Percentiles rank a stretch among this genome's conserved stretches.
These are phyloP conservation scores for Musca vetustissima DNA, from an alignment of 1,140 invertebrate genomes.

Conservation along the genomic window DNA sequence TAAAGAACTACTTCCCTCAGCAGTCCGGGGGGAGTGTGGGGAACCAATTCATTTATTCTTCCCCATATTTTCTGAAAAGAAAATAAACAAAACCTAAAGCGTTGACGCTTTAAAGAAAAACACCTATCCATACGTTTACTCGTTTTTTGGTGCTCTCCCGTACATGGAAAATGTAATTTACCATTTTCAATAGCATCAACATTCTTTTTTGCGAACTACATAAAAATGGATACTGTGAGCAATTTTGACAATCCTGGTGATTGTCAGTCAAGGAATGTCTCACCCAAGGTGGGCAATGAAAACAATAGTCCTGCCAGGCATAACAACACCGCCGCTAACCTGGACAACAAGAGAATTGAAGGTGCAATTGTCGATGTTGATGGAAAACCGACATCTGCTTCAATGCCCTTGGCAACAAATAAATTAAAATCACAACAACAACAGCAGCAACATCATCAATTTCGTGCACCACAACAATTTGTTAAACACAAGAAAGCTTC, in stretches of 20 bases:
- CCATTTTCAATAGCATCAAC: no score
- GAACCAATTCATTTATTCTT: no score
- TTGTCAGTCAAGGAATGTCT: slow-evolving; percentile 35
- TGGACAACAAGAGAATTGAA: slow-evolving; percentile 28
- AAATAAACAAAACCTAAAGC: no score
- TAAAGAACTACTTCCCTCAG: no score
- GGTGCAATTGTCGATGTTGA: slow-evolving; percentile 18
- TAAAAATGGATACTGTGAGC: slow-evolving; percentile 25
- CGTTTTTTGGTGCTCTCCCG: no score
- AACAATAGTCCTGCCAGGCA: not conserved
- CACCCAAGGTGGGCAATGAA: not conserved
- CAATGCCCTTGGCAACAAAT: slow-evolving; percentile 34
- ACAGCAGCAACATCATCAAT: slow-evolving; percentile 46
- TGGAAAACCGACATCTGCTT: slow-evolving; percentile 34
- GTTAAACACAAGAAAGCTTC: slow-evolving; percentile 28
- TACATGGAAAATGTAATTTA: no score
- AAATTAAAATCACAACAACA: slow-evolving; percentile 34
- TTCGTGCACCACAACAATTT: slow-evolving; percentile 48
- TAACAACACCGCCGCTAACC: slow-evolving; percentile 26
- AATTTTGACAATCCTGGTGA: slow-evolving; percentile 45
- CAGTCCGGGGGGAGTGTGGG: no score
- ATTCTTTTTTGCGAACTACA: not conserved
- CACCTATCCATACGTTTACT: no score
- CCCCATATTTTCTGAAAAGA: no score
- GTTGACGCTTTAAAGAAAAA: no score